phyloP scores from a whole-genome alignment of 53 echinoderm and acorn worm species.

The Holothuria leucospilota region DNA sequence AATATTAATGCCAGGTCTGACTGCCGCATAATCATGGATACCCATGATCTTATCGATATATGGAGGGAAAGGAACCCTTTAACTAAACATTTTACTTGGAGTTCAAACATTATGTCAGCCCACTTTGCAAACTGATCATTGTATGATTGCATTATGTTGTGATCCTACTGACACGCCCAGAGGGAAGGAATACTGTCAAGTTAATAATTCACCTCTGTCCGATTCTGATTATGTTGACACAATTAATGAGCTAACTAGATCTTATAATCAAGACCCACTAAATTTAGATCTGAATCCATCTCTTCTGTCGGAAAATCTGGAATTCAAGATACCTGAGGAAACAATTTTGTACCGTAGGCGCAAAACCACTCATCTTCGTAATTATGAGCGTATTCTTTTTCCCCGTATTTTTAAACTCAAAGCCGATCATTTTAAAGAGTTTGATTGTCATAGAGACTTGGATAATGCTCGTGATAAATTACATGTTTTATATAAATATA shows the following conservation, averaged over 20 bases:
- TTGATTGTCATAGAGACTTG: neutral
- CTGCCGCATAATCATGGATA: neutral
- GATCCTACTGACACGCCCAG: neutral
- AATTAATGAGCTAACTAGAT: neutral
- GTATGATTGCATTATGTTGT: neutral
- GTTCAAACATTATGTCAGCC: too few relatives aligned
- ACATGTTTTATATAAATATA: conserved; percentile 46
- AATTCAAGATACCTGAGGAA: conserved; percentile 49
- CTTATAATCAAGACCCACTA: neutral
- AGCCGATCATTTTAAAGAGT: neutral
- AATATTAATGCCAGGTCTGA: conserved; percentile 3
- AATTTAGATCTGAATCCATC: conserved; percentile 12
- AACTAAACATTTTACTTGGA: neutral
- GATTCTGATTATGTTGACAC: neutral
- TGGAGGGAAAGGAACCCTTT: conserved; percentile 30
- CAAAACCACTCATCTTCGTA: neutral
- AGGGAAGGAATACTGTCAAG: too few relatives aligned
- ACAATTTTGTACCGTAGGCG: conserved; percentile 9
- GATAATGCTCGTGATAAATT: neutral
- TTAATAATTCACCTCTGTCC: too few relatives aligned
- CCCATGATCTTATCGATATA: neutral
- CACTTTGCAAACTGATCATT: too few relatives aligned
- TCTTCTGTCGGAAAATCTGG: conserved; percentile 45
- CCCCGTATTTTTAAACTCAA: conserved; percentile 24
- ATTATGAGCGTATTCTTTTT: neutral